A percentile compares a stretch with the other conserved stretches of the same genome.
phyloP scores from a whole-genome alignment of 2,888 invertebrate species.

The Ethmia dodecea region DNA sequence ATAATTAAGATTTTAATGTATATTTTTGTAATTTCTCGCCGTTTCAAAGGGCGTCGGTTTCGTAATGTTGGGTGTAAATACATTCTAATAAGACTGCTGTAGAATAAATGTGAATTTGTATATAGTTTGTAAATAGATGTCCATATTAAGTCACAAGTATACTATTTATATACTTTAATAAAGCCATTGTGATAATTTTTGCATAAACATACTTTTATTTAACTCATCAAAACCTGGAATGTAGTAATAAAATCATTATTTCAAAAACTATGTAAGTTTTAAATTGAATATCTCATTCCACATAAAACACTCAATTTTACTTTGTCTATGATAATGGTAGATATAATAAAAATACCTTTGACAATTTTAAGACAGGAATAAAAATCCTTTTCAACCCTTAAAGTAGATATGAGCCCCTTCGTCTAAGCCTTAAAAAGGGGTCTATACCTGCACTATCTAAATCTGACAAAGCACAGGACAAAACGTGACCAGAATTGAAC shows the following conservation, averaged over 20 bases:
- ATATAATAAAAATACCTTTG: no score
- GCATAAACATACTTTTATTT: slow-evolving; percentile 50
- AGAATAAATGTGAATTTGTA: slow-evolving; percentile 70
- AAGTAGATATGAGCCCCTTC: background rate
- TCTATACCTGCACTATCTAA: slow-evolving; percentile 41
- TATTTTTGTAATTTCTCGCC: slow-evolving; percentile 74
- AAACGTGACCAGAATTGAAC: slow-evolving; percentile 56
- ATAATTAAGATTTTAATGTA: slow-evolving; percentile 70
- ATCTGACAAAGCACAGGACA: slow-evolving; percentile 52
- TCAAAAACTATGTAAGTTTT: no score
- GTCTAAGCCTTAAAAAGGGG: slow-evolving; percentile 25
- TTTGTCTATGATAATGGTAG: no score
- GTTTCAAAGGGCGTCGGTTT: slow-evolving; percentile 58
- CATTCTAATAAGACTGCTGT: slow-evolving; percentile 77
- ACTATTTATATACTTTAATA: slow-evolving; percentile 78
- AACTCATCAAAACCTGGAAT: no score
- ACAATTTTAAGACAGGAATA: no score
- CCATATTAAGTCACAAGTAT: slow-evolving; percentile 75
- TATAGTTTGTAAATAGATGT: slow-evolving; percentile 72
- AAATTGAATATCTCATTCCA: no score
- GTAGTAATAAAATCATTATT: no score
- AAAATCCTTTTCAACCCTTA: background rate
- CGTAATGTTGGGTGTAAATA: slow-evolving; percentile 67
- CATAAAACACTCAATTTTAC: no score
- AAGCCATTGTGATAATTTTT: slow-evolving; percentile 78